phyloP scores from a whole-genome alignment of 1,140 invertebrate species.

The Dysdera silvatica region DNA sequence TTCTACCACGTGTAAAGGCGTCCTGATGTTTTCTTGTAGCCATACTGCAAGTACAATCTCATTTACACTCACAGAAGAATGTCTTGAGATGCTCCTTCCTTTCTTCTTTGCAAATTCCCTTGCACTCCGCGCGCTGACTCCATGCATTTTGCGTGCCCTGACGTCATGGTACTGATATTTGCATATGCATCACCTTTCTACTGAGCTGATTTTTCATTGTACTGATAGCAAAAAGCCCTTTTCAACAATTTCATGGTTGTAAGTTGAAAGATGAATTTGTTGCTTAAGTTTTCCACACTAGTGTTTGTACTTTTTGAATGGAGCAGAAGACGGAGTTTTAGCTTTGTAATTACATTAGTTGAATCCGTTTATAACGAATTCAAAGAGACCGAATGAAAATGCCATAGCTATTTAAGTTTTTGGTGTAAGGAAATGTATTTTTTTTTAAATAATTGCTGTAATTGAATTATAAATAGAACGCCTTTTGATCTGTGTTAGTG shows the following conservation, averaged over 20 bases:
- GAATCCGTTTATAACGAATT: too few species aligned
- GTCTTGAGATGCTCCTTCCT: neutral
- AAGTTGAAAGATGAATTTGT: neutral
- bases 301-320: too few species aligned
- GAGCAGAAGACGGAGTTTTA: too few species aligned
- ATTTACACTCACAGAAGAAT: neutral
- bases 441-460: too few species aligned
- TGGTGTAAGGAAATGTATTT: too few species aligned
- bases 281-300: constrained; percentile 2
- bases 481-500: too few species aligned
- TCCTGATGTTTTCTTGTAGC: constrained; percentile 1
- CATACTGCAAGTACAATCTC: neutral
- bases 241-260: constrained; percentile 1
- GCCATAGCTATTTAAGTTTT: too few species aligned
- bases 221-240: neutral
- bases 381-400: too few species aligned
- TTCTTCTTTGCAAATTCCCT: neutral
- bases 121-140: neutral
- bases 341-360: too few species aligned
- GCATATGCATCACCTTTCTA: neutral
- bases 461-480: too few species aligned
- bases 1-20: too few species aligned
- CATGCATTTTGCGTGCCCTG: neutral
- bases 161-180: neutral
- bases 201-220: neutral